Percentiles rank a stretch among this genome's conserved stretches.
Conservation (phyloP, 2,888 invertebrate genomes). For the Graphium colonna region DNA sequence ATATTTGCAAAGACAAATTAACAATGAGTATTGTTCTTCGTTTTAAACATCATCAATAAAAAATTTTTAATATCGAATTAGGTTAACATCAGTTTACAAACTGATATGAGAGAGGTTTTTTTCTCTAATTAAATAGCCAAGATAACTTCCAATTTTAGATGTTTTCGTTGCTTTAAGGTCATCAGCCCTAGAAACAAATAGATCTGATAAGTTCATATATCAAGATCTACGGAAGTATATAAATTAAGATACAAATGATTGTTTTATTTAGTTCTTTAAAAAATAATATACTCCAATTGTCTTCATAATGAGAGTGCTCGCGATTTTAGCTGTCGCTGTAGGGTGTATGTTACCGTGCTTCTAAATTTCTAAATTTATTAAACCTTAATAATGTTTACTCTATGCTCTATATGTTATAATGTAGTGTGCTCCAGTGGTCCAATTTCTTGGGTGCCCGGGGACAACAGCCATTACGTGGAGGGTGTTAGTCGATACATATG, state of each 20-base stretch:
- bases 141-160: constrained; percentile 9
- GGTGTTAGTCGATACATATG: constrained; percentile 66
- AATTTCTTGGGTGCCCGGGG: constrained; percentile 50
- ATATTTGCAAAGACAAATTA: too few species aligned
- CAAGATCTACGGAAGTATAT: constrained; percentile 1
- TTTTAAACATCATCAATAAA: too few species aligned
- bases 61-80: too few species aligned
- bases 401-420: not conserved
- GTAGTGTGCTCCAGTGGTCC: constrained; percentile 48
- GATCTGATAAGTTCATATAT: constrained; percentile 12
- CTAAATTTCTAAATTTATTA: constrained; percentile 2
- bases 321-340: constrained; percentile 37
- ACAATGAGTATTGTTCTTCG: too few species aligned
- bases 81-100: too few species aligned
- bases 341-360: constrained; percentile 38
- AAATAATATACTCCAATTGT: not conserved
- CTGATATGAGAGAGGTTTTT: too few species aligned
- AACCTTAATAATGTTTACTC: not conserved
- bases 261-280: not conserved
- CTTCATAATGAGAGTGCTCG: constrained; percentile 40
- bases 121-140: constrained; percentile 2
- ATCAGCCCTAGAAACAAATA: not conserved
- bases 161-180: not conserved
- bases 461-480: constrained; percentile 67
- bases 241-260: not conserved